Evolutionary conservation across 1,140 invertebrate genomes (phyloP).

Genomic region (Microplitis mediator): DNA sequence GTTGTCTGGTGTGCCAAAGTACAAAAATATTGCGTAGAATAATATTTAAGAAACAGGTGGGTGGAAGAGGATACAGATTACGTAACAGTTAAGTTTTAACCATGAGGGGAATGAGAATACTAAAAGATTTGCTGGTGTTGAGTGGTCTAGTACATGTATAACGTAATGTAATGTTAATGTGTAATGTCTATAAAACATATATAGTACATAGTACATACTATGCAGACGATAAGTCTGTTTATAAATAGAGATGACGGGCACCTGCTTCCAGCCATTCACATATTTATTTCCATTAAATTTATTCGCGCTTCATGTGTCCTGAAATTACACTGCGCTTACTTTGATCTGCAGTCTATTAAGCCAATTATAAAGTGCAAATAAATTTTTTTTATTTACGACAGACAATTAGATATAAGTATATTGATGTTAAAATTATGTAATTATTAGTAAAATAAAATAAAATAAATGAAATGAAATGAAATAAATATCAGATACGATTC

Average conservation of each 20-base stretch:
- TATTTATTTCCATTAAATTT: not conserved
- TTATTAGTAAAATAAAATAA: no score
- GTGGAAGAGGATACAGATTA: not conserved
- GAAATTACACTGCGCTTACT: not conserved
- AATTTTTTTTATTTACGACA: no score
- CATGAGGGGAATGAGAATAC: not conserved
- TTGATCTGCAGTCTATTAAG: no score
- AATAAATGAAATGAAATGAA: no score
- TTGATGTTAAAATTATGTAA: no score
- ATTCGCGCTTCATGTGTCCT: not conserved
- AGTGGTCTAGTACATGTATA: not conserved
- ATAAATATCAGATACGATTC: no score
- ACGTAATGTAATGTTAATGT: no score
- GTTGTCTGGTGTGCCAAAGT: not conserved
- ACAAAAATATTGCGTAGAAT: not conserved
- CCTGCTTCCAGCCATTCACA: constrained; percentile 53
- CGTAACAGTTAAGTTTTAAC: not conserved
- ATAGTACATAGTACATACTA: no score
- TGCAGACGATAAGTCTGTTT: constrained; percentile 35
- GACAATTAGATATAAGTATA: no score
- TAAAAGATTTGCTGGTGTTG: not conserved
- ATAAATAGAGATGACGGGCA: constrained; percentile 60
- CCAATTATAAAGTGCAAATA: no score
- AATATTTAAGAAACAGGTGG: not conserved
- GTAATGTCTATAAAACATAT: no score